Conservation (phyloP, 2,113 vertebrate species). For the Vireo altiloquus region DNA sequence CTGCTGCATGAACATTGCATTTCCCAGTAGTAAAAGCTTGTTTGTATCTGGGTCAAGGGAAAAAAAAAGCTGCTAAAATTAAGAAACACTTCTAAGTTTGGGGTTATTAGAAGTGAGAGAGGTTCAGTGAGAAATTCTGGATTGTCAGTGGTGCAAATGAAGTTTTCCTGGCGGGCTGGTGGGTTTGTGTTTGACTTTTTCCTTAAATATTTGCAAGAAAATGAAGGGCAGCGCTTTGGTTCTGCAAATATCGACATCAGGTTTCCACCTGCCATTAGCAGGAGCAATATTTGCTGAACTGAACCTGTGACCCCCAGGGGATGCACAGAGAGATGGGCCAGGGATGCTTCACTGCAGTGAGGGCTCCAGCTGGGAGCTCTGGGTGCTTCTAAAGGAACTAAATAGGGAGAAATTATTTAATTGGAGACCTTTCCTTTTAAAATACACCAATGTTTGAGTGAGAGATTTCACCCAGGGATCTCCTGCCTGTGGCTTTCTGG, state of each 20-base stretch:
- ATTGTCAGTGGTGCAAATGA: background rate
- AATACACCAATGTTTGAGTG: background rate
- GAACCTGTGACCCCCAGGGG: background rate
- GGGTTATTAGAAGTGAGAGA: background rate
- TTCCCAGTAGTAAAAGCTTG: background rate
- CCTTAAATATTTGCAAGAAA: background rate
- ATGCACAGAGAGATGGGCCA: fast-evolving
- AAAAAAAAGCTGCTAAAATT: background rate
- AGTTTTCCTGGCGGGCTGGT: background rate
- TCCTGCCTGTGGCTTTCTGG: background rate
- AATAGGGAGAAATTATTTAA: fast-evolving
- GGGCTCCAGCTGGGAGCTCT: background rate
- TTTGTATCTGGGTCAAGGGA: constrained; percentile 15
- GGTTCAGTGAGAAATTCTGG: background rate
- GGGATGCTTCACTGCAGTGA: fast-evolving
- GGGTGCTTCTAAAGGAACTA: fast-evolving
- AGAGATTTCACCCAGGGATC: no score
- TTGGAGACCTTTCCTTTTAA: fast-evolving
- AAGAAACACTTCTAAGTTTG: background rate
- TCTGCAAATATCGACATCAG: background rate
- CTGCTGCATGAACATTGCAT: background rate
- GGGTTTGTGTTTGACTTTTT: background rate
- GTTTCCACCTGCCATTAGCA: background rate
- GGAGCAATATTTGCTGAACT: background rate
- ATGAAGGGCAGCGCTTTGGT: background rate